A percentile compares a stretch with the other conserved stretches of the same genome.
Evolutionary conservation across 1,140 invertebrate genomes (phyloP).

Genomic region (Scaptomyza pallida): DNA sequence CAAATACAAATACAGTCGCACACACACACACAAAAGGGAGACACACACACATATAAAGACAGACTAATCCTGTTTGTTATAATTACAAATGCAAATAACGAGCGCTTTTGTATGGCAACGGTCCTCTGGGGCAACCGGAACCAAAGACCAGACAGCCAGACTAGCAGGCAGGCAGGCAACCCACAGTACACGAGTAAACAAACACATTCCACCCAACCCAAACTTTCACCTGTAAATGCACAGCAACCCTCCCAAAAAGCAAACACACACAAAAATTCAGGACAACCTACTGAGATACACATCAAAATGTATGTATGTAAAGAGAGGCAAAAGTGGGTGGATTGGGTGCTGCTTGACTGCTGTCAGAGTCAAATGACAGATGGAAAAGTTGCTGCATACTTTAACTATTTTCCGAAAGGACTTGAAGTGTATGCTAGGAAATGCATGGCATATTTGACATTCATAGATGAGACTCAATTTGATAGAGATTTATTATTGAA

Average conservation of each 20-base stretch:
- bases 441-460: neutral
- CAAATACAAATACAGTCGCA: slow-evolving; percentile 39
- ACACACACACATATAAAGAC: slow-evolving; percentile 29
- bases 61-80: slow-evolving; percentile 83
- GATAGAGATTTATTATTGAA: neutral
- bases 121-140: slow-evolving; percentile 38
- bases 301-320: slow-evolving; percentile 57
- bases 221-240: slow-evolving; percentile 63
- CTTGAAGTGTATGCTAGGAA: neutral
- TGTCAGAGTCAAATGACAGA: slow-evolving; percentile 47
- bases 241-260: slow-evolving; percentile 61
- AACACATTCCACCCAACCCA: slow-evolving; percentile 36
- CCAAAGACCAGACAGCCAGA: slow-evolving; percentile 26
- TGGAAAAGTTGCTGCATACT: slow-evolving; percentile 25
- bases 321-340: neutral
- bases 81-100: slow-evolving; percentile 84
- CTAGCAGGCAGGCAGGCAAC: slow-evolving; percentile 6
- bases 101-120: slow-evolving; percentile 66
- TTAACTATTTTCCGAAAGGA: neutral
- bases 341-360: slow-evolving; percentile 29
- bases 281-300: slow-evolving; percentile 32
- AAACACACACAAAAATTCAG: too few species aligned
- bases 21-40: slow-evolving; percentile 17
- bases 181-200: slow-evolving; percentile 47
- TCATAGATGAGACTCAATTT: neutral